These are phyloP conservation scores for Umimayanthus kanabou DNA, from an alignment of 92 coral and sea anemone genomes.

Conservation along the genomic window DNA sequence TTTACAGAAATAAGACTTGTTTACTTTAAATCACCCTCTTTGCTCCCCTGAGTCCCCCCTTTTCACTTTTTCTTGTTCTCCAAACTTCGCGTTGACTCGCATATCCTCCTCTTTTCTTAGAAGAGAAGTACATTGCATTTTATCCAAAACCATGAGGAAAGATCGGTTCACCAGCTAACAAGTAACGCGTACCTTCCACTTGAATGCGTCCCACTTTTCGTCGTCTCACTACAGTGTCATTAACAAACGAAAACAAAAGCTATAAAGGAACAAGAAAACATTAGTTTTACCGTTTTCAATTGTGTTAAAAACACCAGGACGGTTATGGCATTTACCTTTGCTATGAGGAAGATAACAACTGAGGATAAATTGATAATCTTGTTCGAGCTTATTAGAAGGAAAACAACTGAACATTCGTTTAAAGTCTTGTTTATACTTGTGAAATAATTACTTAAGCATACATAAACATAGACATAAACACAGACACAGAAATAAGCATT, in stretches of 20 bases:
- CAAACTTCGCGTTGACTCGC: no score
- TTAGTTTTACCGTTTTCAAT: neutral
- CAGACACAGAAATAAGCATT: no score
- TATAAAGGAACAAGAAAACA: neutral
- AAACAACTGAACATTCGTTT: neutral
- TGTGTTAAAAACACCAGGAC: neutral
- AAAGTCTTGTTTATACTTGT: neutral
- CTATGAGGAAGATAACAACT: neutral
- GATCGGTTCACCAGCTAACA: no score
- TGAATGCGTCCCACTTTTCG: neutral
- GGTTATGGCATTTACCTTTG: neutral
- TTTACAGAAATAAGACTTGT: no score
- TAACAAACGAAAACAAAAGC: conserved; percentile 5
- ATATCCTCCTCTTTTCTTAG: no score
- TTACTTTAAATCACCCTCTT: no score
- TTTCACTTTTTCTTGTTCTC: no score
- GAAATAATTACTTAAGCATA: no score
- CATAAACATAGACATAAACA: no score
- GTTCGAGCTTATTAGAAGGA: neutral
- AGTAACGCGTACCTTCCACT: neutral
- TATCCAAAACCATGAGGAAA: no score
- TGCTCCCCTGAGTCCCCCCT: no score
- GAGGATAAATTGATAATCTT: neutral
- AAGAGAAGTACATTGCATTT: no score
- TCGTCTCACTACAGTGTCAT: conserved; percentile 5